Percentiles rank a stretch among this genome's conserved stretches.
Evolutionary conservation across 2,113 vertebrate genomes (phyloP).

Genomic region (Ptilonorhynchus violaceus): DNA sequence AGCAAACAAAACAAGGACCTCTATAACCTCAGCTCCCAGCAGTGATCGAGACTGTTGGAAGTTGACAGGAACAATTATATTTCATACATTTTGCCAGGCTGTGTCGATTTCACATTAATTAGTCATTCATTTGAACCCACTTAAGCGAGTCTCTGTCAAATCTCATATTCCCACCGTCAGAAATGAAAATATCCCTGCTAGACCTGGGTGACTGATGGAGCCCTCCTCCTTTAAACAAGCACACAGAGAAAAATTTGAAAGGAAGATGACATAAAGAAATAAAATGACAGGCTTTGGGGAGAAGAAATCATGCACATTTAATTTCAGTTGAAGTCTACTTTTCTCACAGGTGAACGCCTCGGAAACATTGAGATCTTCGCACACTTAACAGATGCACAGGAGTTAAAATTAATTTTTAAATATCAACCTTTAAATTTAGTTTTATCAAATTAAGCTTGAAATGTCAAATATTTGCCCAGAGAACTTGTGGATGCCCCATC

Average conservation of each 20-base stretch:
- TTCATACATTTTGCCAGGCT: background rate
- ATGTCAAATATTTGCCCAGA: background rate
- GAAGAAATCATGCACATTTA: background rate
- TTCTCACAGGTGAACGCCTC: background rate
- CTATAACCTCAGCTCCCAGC: background rate
- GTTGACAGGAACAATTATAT: constrained; percentile 8
- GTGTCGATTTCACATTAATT: constrained; percentile 16
- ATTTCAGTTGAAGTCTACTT: background rate
- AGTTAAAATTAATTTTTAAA: background rate
- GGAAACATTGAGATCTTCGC: background rate
- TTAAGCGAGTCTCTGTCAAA: background rate
- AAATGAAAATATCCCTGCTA: background rate
- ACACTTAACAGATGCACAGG: background rate
- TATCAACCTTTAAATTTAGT: background rate
- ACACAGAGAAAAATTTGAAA: background rate
- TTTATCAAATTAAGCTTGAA: background rate
- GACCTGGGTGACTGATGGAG: background rate
- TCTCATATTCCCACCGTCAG: background rate
- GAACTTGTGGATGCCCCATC: background rate
- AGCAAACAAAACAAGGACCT: background rate
- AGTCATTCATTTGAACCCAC: background rate
- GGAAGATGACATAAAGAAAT: background rate
- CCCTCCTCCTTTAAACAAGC: background rate
- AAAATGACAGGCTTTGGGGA: background rate
- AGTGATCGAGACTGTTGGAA: background rate